phyloP scores from a whole-genome alignment of 2,797 vertebrate genomes.

The Cottoperca gobio region DNA sequence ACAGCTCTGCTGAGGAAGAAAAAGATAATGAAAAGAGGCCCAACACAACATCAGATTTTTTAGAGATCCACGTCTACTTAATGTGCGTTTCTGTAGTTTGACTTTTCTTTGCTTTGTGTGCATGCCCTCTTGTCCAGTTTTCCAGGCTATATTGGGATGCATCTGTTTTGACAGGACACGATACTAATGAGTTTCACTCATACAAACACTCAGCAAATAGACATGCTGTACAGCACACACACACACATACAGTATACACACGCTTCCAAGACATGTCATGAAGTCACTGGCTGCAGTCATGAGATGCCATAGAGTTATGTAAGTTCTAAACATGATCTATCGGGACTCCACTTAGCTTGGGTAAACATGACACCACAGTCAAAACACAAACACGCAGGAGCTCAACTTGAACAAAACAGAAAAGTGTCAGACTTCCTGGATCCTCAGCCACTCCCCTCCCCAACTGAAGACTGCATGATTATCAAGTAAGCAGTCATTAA shows the following conservation, averaged over 20 bases:
- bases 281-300: constrained; percentile 19
- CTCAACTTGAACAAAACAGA: constrained; percentile 9
- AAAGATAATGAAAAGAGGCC: constrained; percentile 39
- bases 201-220: constrained; percentile 44
- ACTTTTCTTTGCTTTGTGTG: constrained; percentile 5
- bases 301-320: constrained; percentile 32
- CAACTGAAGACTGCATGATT: constrained; percentile 42
- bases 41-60: constrained; percentile 26
- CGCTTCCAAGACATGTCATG: constrained; percentile 5
- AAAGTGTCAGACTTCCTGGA: constrained; percentile 39
- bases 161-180: constrained; percentile 55
- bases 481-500: constrained; percentile 61
- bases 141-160: constrained; percentile 57
- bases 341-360: constrained; percentile 43
- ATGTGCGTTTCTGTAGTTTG: constrained; percentile 9
- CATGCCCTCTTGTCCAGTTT: constrained; percentile 18
- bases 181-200: constrained; percentile 53
- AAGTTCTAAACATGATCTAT: constrained; percentile 48
- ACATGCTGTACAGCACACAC: neutral
- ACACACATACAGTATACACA: neutral
- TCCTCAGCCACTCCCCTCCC: constrained; percentile 30
- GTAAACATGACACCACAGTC: constrained; percentile 59
- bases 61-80: constrained; percentile 15
- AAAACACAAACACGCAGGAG: constrained; percentile 15
- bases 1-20: constrained; percentile 5